phyloP scores from a whole-genome alignment of 2,888 invertebrate genomes.

The Cenopis cana region DNA sequence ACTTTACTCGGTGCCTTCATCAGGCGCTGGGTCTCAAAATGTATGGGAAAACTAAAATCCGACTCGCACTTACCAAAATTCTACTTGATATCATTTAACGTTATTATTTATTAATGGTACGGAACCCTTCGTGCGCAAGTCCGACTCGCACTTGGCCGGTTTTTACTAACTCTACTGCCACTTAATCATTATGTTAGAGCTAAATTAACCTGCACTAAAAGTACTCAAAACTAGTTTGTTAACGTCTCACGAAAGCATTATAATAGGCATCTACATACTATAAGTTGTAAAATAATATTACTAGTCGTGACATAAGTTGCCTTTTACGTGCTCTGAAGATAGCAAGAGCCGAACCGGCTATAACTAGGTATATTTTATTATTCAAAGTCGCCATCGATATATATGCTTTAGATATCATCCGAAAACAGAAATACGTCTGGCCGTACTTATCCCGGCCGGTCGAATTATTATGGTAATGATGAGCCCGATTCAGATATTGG shows the following conservation, averaged over 20 bases:
- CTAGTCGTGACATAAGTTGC: constrained; percentile 29
- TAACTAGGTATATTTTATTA: constrained; percentile 60
- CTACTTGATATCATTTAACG: too few relatives aligned
- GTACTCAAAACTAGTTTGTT: constrained; percentile 1
- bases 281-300: constrained; percentile 16
- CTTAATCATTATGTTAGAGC: not conserved
- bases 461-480: constrained; percentile 55
- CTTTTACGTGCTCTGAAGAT: constrained; percentile 22
- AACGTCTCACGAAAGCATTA: not conserved
- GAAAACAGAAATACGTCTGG: constrained; percentile 49
- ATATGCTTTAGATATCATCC: constrained; percentile 52
- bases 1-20: too few relatives aligned
- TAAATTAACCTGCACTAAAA: not conserved
- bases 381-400: constrained; percentile 55
- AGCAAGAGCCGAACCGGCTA: constrained; percentile 45
- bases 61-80: too few relatives aligned
- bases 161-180: not conserved
- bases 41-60: too few relatives aligned
- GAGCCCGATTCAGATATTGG: constrained; percentile 48
- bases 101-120: too few relatives aligned
- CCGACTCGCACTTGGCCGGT: too few relatives aligned
- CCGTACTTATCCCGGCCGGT: constrained; percentile 41
- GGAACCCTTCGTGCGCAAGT: too few relatives aligned
- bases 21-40: too few relatives aligned
- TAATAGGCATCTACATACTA: not conserved